Conservation (phyloP, 2,113 vertebrate genomes). For the Callospermophilus lateralis region DNA sequence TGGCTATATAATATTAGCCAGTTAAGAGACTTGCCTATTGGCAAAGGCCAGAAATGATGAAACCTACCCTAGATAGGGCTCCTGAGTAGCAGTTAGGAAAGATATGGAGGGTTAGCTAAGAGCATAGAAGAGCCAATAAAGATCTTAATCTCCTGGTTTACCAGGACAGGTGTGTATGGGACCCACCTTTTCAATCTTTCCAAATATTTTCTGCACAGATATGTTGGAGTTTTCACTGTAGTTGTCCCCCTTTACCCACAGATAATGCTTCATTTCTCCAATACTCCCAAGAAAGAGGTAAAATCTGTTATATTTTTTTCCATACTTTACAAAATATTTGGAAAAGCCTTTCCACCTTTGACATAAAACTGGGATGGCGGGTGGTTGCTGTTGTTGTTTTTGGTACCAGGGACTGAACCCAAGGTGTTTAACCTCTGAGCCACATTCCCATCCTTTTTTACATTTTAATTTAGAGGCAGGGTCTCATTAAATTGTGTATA, state of each 20-base stretch:
- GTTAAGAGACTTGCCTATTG: background rate
- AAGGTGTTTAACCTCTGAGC: too few species aligned
- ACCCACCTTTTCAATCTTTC: background rate
- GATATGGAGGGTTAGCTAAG: background rate
- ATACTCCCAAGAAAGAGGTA: background rate
- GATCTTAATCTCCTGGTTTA: background rate
- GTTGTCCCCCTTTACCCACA: background rate
- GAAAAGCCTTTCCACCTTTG: background rate
- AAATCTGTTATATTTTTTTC: background rate
- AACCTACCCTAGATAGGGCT: background rate
- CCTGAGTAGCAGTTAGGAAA: background rate
- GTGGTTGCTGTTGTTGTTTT: too few species aligned
- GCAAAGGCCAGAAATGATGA: background rate
- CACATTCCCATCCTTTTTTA: too few species aligned
- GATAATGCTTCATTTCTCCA: background rate
- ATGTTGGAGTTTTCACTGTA: background rate
- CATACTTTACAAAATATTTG: slow-evolving; percentile 16
- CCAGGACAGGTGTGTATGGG: background rate
- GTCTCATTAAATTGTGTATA: too few species aligned
- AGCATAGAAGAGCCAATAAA: background rate
- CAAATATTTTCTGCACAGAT: slow-evolving; percentile 11
- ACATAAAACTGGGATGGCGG: background rate
- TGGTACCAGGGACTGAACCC: too few species aligned
- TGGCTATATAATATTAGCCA: background rate
- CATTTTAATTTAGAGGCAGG: too few species aligned